Base-by-base conservation (phyloP, 2,888 invertebrate genomes). In the Acleris holmiana region DNA sequence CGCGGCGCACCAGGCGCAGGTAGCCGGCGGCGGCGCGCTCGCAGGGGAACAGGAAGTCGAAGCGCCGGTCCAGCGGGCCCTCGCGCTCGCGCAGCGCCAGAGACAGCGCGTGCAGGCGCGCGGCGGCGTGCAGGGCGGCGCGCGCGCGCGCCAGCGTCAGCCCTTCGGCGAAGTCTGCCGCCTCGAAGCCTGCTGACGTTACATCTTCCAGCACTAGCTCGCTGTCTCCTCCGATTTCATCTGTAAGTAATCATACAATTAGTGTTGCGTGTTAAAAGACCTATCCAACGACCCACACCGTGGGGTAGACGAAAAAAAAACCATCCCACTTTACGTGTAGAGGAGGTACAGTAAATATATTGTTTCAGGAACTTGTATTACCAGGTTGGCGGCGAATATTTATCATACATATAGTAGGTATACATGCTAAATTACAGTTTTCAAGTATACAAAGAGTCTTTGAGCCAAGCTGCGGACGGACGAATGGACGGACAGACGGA, bases 21-120 rank as follows among this genome's bases (percentile, higher is more conserved):
- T 96, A 97, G 4, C 96, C 96, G 71, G 96, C 96, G 0, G 96
- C 96, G 0, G 96, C 96, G 76, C 95, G 93, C 48, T 95, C 95
- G 44, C 96, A 96, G 73, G 96, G 96, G 75, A 97, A 96, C 17
- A 97, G 90, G 79, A 96, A 97, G 69, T 92, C 91, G 67, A 93
- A 93, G 72, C 87, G 82, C 66, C 88, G 89, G 60, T 92, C 89
- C 10, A 93, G 79, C 8, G 93, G 89, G 6, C 93, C 93, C 75
- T 91, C 91, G 70, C 88, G 82, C 56, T 92, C 91, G 1, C 90
- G 83, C 15, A 92, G 74, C 10, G 91, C 94, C 4, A 97, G 86
- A 0, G 96, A 96, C 1, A 96, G 88, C 0, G 96, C 96, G 81
- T 97, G 97, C 2, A 97, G 90, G 61, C 94, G 91, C 0, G 96